Conservation (phyloP, 2,888 invertebrate genomes). For the Cryptus viduatorius region DNA sequence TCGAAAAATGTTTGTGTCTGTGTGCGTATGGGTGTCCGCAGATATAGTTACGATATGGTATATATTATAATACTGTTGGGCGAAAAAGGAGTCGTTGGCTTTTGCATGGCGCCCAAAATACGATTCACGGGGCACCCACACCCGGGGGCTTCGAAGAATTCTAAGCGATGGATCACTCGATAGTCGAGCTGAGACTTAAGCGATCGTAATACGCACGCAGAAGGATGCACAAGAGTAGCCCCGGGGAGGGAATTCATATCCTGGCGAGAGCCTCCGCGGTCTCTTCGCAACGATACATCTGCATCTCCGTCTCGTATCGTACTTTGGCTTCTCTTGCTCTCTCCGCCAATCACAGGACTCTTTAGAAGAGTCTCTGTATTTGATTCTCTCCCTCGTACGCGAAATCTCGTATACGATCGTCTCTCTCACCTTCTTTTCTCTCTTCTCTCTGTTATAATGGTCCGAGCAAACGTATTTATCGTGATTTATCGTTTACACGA, state of each 20-base stretch:
- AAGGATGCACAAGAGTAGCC: conserved; percentile 73
- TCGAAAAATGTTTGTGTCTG: neutral
- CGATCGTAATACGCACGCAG: conserved; percentile 82
- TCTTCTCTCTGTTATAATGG: conserved; percentile 79
- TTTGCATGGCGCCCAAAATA: conserved; percentile 74
- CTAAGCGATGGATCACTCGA: conserved; percentile 83
- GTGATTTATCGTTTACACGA: conserved; percentile 84
- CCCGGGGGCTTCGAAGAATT: conserved; percentile 79
- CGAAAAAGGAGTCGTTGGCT: conserved; percentile 68
- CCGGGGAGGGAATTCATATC: conserved; percentile 71
- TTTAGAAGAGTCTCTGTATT: conserved; percentile 22
- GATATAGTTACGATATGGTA: conserved; percentile 2
- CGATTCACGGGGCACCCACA: conserved; percentile 69
- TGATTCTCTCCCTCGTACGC: conserved; percentile 51
- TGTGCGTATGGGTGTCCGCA: neutral
- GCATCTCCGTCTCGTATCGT: conserved; percentile 36
- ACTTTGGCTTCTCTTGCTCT: conserved; percentile 42
- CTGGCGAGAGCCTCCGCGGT: conserved; percentile 36
- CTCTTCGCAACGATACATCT: conserved; percentile 39
- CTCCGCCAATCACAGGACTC: conserved; percentile 58
- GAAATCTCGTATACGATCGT: conserved; percentile 35
- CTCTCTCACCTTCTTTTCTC: conserved; percentile 56
- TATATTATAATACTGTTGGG: conserved; percentile 13
- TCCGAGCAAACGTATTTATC: conserved; percentile 82
- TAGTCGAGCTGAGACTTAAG: conserved; percentile 83